Conservation (phyloP, 2,113 vertebrate genomes). For the Chinchilla lanigera region DNA sequence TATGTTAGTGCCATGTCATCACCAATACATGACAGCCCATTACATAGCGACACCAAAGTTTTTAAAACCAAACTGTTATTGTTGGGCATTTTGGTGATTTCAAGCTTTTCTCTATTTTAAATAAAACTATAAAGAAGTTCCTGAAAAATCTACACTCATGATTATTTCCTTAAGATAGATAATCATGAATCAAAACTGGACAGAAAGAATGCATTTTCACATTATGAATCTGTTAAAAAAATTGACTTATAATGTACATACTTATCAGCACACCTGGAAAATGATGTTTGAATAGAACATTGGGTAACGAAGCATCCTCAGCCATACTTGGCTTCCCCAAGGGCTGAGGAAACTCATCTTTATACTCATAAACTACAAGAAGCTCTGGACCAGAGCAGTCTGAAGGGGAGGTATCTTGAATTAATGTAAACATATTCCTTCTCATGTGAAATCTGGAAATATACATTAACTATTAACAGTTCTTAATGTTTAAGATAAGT, state of each 20-base stretch:
- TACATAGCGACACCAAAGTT: not conserved
- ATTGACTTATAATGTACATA: not conserved
- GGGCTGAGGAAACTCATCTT: not conserved
- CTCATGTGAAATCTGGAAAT: not conserved
- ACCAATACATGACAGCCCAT: not conserved
- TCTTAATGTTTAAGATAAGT: not conserved
- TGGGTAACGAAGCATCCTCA: not conserved
- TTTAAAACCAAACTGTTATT: not conserved
- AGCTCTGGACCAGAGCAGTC: not conserved
- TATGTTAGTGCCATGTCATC: not conserved
- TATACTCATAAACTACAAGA: not conserved
- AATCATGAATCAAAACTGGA: not conserved
- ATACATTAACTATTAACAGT: not conserved
- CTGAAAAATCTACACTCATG: not conserved
- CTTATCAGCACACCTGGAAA: not conserved
- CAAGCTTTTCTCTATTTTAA: conserved; percentile 29
- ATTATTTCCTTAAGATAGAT: conserved; percentile 49
- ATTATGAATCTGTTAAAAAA: not conserved
- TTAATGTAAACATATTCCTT: not conserved
- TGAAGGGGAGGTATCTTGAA: not conserved
- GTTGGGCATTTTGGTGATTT: not conserved
- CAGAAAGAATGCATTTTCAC: not conserved
- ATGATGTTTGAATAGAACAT: not conserved
- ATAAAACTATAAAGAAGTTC: conserved; percentile 32
- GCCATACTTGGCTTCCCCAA: not conserved